Evolutionary conservation across 2,797 vertebrate genomes (phyloP).

Genomic region (Chromobotia macracanthus): DNA sequence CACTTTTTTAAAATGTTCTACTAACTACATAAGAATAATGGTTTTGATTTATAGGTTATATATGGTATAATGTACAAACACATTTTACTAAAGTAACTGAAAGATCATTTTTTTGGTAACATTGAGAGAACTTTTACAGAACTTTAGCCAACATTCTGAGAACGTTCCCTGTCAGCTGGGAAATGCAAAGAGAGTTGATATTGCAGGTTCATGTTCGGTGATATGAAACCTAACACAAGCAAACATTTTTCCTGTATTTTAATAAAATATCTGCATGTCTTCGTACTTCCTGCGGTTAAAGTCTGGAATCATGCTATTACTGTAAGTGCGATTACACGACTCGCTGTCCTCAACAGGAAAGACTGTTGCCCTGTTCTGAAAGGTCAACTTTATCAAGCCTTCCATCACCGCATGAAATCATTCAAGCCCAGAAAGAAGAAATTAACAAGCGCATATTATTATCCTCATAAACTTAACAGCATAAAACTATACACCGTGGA

Average conservation of each 20-base stretch:
- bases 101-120: no score
- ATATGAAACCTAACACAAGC: constrained; percentile 23
- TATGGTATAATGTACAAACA: no score
- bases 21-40: no score
- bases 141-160: no score
- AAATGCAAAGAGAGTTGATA: constrained; percentile 28
- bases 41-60: no score
- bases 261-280: constrained; percentile 32
- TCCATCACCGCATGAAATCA: background rate
- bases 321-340: constrained; percentile 13
- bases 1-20: no score
- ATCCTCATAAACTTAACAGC: constrained; percentile 10
- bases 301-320: background rate
- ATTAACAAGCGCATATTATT: constrained; percentile 21
- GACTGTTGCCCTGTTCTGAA: constrained; percentile 2
- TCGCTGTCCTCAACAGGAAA: constrained; percentile 7
- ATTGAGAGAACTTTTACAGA: no score
- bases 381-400: constrained; percentile 22
- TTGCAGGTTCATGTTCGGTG: constrained; percentile 2
- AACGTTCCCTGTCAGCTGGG: no score
- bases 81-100: no score
- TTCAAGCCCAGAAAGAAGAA: constrained; percentile 12
- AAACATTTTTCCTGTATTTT: background rate
- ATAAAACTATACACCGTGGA: background rate
- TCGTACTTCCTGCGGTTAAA: background rate